Percentiles rank a stretch among this genome's conserved stretches.
phyloP scores from a whole-genome alignment of 2,113 vertebrate genomes.

The Edolisoma coerulescens region DNA sequence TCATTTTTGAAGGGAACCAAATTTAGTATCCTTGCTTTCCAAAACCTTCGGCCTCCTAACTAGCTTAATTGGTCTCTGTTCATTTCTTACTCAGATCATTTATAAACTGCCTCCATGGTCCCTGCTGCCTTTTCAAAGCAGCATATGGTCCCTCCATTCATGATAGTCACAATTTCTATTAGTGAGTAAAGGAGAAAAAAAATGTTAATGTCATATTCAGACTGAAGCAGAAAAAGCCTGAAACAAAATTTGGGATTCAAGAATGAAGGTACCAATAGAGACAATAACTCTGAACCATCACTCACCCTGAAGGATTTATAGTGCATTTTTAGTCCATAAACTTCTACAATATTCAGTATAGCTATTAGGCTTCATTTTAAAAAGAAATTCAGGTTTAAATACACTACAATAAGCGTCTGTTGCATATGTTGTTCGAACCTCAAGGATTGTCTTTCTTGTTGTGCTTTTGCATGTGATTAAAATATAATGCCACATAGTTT shows the following conservation, averaged over 20 bases:
- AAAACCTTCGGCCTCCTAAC: conserved; percentile 23
- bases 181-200: conserved; percentile 19
- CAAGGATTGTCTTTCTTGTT: not conserved
- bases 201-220: not conserved
- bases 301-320: not conserved
- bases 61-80: conserved; percentile 57
- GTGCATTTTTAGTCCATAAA: not conserved
- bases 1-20: not conserved
- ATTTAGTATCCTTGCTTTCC: not conserved
- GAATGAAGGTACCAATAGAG: not conserved
- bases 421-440: not conserved
- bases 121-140: conserved; percentile 57
- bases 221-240: not conserved
- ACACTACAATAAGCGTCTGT: not conserved
- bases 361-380: not conserved
- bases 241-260: not conserved
- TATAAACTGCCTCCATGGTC: conserved; percentile 32
- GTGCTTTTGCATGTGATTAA: not conserved
- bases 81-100: conserved; percentile 59
- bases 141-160: conserved; percentile 55
- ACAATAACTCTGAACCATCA: not conserved
- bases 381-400: not conserved
- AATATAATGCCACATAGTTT: not conserved
- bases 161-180: conserved; percentile 41
- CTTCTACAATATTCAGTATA: not conserved